These are phyloP conservation scores for Podarcis raffonei DNA, from an alignment of 2,113 vertebrate genomes.

Conservation along the genomic window DNA sequence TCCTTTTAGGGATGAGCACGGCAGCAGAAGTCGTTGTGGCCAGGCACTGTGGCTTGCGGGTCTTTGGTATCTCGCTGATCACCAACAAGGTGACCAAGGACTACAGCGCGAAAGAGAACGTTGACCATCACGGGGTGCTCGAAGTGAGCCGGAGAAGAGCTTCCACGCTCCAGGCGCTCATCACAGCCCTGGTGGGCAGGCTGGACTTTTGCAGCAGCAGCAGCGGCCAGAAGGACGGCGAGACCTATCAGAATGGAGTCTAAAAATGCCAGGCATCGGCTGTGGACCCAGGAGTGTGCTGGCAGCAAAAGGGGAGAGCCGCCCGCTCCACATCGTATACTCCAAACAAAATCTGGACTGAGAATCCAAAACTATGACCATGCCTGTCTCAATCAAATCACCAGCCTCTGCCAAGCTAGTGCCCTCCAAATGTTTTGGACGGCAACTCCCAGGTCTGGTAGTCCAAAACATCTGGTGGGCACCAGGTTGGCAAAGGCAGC, in stretches of 20 bases:
- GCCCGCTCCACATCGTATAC: not conserved
- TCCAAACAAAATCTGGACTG: not conserved
- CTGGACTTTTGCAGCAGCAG: conserved; percentile 57
- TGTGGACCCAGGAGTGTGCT: no score
- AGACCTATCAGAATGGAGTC: not conserved
- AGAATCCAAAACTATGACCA: not conserved
- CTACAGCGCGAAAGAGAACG: conserved; percentile 78
- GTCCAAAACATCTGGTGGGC: no score
- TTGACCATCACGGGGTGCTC: conserved; percentile 86
- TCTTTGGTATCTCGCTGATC: conserved; percentile 88
- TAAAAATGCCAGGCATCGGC: not conserved
- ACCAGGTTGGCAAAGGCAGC: no score
- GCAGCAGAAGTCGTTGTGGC: conserved; percentile 86
- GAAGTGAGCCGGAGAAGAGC: conserved; percentile 75
- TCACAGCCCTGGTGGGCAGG: conserved; percentile 76
- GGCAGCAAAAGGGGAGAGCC: no score
- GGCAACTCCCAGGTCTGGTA: no score
- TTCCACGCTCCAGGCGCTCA: conserved; percentile 78
- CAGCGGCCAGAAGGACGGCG: not conserved
- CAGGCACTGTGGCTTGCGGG: conserved; percentile 85
- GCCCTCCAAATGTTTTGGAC: not conserved
- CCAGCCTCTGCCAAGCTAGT: not conserved
- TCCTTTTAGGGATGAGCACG: conserved; percentile 86
- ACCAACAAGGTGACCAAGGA: conserved; percentile 84
- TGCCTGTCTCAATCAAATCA: not conserved